Evolutionary conservation across 37 sponge, comb jelly and placozoan species (phyloP), one percentile per base, ranked within the genome.

Genomic region (Cladorhizidae sp.): DNA sequence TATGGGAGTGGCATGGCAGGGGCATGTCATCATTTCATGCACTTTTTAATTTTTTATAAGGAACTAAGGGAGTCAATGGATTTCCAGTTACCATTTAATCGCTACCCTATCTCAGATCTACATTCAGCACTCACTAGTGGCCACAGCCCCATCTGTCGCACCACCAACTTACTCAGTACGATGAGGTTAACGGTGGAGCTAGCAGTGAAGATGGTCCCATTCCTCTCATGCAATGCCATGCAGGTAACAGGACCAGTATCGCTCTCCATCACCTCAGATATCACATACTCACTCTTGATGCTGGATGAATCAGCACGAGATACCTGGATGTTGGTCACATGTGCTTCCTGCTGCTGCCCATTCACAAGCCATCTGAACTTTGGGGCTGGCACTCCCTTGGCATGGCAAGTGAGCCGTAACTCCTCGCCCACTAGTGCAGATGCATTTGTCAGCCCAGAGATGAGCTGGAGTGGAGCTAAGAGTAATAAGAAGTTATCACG

Each of bases 311-410:
- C 31, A 55, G 28, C 52, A 8, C 8, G 11, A 59, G 28, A 26
- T 18, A 28, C 8, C 6, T 6, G 35, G 20, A 3, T 65, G 35
- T 32, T 65, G 36, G 35, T 65, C 2, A 65, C 35, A 32, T 12
- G 35, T 32, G 7, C 32, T 26, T 2, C 8, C 18, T 57, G 31
- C 65, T 77, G 68, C 25, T 3, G n/a, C 8, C 69, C 55, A 25
- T 68, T 51, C 25, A 68, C 20, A 15, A 54, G 7, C 80, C 80
- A 79, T 25, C 0, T 79, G 15, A 79, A 33, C 8, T 1, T 26
- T 33, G 80, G 80, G 11, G 20, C 26, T 33, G 80, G 80, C 9
- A 52, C 80, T 40, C 80, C 80, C 21, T 33, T 54, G 37, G 33
- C 80, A 3, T 2, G 67, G 49, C 80, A 79, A 0, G 49, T 77